Percentiles rank a stretch among this genome's conserved stretches.
phyloP scores from a whole-genome alignment of 2,888 invertebrate species.

The Molanna angustata region DNA sequence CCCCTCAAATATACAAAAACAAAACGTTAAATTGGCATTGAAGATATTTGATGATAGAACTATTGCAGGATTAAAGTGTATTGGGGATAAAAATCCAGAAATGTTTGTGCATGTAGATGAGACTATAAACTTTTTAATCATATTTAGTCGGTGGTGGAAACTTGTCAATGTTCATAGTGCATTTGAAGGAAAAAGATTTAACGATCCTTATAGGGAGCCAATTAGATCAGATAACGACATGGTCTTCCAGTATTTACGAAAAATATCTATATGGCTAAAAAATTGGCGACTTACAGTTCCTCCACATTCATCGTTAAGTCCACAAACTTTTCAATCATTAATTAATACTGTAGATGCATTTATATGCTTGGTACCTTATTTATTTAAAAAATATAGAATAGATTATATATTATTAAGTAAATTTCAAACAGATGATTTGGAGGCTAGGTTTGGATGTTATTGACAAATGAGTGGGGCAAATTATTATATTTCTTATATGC shows the following conservation, averaged over 20 bases:
- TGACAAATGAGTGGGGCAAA: conserved; percentile 1
- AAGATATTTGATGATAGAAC: conserved; percentile 6
- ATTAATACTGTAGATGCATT: background rate
- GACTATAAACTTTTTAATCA: background rate
- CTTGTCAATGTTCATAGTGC: background rate
- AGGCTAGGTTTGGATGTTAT: background rate
- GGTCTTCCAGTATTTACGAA: background rate
- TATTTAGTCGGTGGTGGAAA: conserved; percentile 1
- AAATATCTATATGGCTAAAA: background rate
- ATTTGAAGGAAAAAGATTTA: background rate
- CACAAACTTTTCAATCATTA: conserved; percentile 1
- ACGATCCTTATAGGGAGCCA: background rate
- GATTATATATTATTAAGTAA: conserved; percentile 1
- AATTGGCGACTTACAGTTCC: background rate
- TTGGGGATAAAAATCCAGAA: background rate
- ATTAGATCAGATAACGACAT: background rate
- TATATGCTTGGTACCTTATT: background rate
- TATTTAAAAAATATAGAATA: background rate
- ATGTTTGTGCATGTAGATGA: background rate
- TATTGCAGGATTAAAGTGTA: conserved; percentile 5
- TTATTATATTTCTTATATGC: conserved; percentile 3
- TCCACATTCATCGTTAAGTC: background rate
- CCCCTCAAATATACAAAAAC: conserved; percentile 2
- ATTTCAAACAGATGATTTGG: conserved; percentile 1
- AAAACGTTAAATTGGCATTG: conserved; percentile 3